These are phyloP conservation scores for Cryptoprocta ferox DNA, from an alignment of 2,797 vertebrate genomes.

Conservation along the genomic window DNA sequence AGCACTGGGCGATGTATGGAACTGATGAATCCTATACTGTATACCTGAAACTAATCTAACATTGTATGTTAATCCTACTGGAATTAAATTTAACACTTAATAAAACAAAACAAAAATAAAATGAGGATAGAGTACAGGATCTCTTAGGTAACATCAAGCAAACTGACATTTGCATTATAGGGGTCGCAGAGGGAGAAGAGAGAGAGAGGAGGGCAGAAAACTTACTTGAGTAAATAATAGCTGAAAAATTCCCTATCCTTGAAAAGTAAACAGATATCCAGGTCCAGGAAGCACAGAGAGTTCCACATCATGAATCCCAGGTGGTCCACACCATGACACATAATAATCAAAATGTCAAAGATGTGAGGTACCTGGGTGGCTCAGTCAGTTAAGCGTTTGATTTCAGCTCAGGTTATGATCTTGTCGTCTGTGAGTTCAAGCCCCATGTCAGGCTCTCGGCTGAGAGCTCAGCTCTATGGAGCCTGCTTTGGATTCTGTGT, in stretches of 20 bases:
- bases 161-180: not conserved
- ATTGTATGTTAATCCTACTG: not conserved
- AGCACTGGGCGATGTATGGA: not conserved
- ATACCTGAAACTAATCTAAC: not conserved
- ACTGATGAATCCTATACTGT: not conserved
- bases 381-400: too few species aligned
- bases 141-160: not conserved
- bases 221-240: not conserved
- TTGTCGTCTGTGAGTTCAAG: too few species aligned
- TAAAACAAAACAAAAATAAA: not conserved
- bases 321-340: not conserved
- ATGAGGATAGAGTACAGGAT: not conserved
- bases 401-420: too few species aligned
- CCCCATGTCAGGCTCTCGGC: too few species aligned
- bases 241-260: not conserved
- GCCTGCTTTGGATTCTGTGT: too few species aligned
- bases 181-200: not conserved
- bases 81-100: not conserved
- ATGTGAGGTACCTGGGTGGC: too few species aligned
- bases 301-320: not conserved
- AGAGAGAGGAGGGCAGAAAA: not conserved
- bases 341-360: not conserved
- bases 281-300: not conserved
- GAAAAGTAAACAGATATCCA: not conserved
- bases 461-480: too few species aligned